These are phyloP conservation scores for Hyphantria cunea DNA, from an alignment of 1,140 invertebrate species.

Conservation along the genomic window DNA sequence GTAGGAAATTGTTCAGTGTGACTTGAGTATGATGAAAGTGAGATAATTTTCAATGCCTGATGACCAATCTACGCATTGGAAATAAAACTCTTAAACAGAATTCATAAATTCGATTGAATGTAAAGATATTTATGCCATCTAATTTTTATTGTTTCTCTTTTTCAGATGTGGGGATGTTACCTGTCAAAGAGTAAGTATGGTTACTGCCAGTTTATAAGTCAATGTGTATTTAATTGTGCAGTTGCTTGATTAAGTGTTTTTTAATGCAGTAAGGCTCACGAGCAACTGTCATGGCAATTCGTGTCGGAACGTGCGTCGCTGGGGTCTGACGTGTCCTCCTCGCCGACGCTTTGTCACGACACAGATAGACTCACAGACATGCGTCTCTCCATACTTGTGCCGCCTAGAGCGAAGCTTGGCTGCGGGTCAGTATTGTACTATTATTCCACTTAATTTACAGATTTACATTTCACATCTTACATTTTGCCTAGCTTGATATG, in stretches of 20 bases:
- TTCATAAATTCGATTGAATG: too few species aligned
- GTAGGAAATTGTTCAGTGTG: too few species aligned
- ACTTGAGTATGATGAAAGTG: too few species aligned
- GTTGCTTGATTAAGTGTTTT: conserved; percentile 18
- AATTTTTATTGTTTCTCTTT: conserved; percentile 53
- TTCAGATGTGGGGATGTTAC: conserved; percentile 94
- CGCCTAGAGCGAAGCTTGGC: conserved; percentile 86
- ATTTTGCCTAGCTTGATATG: too few species aligned
- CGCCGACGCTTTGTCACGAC: conserved; percentile 71
- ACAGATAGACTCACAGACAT: conserved; percentile 78
- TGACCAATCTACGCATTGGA: too few species aligned
- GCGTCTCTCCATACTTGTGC: conserved; percentile 84
- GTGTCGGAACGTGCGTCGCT: conserved; percentile 82
- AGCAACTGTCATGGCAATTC: conserved; percentile 90
- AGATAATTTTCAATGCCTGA: too few species aligned
- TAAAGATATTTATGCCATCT: too few species aligned
- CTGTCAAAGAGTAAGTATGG: conserved; percentile 92
- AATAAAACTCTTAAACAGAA: too few species aligned
- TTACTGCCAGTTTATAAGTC: conserved; percentile 1
- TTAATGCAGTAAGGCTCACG: conserved; percentile 81
- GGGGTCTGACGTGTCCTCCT: conserved; percentile 70
- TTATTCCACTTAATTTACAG: neutral
- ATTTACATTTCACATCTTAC: neutral
- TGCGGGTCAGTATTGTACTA: conserved; percentile 83
- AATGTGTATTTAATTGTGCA: conserved; percentile 12